phyloP scores from a whole-genome alignment of 2,113 vertebrate species.

The Megaceryle maxima region DNA sequence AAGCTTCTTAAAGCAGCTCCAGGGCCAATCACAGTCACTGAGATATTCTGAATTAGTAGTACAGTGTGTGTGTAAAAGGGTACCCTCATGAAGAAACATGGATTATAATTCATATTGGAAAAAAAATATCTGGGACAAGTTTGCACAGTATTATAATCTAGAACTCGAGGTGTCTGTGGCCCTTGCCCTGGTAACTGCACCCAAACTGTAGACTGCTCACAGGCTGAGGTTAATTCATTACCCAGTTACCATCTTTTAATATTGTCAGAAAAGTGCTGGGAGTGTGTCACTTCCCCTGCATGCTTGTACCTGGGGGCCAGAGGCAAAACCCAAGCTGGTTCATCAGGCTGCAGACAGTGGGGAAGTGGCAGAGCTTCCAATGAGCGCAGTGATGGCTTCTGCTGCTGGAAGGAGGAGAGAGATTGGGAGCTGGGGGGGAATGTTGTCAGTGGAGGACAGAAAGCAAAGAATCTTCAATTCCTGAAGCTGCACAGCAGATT shows the following conservation, averaged over 20 bases:
- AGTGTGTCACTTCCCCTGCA: neutral
- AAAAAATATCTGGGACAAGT: neutral
- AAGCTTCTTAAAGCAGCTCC: neutral
- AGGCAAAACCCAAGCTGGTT: neutral
- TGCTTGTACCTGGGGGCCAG: neutral
- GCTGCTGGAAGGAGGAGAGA: neutral
- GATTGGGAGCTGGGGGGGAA: neutral
- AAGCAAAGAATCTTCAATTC: neutral
- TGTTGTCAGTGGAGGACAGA: neutral
- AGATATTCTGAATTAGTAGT: neutral
- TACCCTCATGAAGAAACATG: neutral
- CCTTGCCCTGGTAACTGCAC: neutral
- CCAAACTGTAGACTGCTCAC: neutral
- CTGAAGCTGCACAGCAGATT: neutral
- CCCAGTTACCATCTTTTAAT: neutral
- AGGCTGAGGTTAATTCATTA: neutral
- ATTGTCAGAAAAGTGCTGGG: neutral
- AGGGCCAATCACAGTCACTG: neutral
- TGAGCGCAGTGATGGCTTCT: neutral
- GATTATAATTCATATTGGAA: neutral
- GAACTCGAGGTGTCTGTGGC: neutral
- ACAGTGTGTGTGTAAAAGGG: neutral
- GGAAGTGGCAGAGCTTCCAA: neutral
- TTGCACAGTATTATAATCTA: neutral
- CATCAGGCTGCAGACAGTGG: neutral